These are phyloP conservation scores for Pycnomerus fuliginosus DNA, from an alignment of 2,888 invertebrate genomes.

Conservation along the genomic window DNA sequence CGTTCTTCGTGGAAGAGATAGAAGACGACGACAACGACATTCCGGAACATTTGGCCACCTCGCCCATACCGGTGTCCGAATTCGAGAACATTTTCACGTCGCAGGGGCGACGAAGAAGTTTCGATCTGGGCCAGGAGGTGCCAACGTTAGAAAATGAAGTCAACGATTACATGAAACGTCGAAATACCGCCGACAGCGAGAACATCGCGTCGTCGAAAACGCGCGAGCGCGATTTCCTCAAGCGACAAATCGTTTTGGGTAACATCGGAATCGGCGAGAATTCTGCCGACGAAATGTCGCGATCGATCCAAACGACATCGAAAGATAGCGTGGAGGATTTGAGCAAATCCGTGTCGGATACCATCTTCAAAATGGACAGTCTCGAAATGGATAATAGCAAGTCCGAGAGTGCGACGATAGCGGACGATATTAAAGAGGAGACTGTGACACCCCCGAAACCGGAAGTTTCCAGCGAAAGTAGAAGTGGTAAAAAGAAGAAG, in stretches of 20 bases:
- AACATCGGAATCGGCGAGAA: constrained; percentile 50
- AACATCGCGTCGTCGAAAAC: constrained; percentile 37
- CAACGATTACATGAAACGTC: constrained; percentile 65
- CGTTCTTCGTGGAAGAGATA: constrained; percentile 96
- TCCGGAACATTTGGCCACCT: constrained; percentile 91
- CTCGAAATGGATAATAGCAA: constrained; percentile 54
- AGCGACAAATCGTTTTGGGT: constrained; percentile 50
- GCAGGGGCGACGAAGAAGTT: constrained; percentile 48
- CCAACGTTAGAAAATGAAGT: constrained; percentile 61
- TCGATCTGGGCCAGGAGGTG: constrained; percentile 42
- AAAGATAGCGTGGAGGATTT: constrained; percentile 47
- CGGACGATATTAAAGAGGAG: constrained; percentile 5
- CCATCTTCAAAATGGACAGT: constrained; percentile 69
- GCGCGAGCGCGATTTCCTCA: constrained; percentile 49
- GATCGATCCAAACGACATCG: constrained; percentile 44
- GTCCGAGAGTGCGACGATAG: constrained; percentile 8
- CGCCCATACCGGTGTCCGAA: constrained; percentile 82
- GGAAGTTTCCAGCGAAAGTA: constrained; percentile 51
- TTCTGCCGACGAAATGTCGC: constrained; percentile 48
- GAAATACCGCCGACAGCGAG: constrained; percentile 53
- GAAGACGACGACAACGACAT: constrained; percentile 75
- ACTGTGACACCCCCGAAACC: constrained; percentile 22
- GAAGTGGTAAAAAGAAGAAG: constrained; percentile 71
- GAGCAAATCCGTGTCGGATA: constrained; percentile 55
- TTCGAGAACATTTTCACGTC: constrained; percentile 52